Percentiles rank a stretch among this genome's conserved stretches.
phyloP scores from a whole-genome alignment of 2,113 vertebrate species.

The Scartelaos histophorus region DNA sequence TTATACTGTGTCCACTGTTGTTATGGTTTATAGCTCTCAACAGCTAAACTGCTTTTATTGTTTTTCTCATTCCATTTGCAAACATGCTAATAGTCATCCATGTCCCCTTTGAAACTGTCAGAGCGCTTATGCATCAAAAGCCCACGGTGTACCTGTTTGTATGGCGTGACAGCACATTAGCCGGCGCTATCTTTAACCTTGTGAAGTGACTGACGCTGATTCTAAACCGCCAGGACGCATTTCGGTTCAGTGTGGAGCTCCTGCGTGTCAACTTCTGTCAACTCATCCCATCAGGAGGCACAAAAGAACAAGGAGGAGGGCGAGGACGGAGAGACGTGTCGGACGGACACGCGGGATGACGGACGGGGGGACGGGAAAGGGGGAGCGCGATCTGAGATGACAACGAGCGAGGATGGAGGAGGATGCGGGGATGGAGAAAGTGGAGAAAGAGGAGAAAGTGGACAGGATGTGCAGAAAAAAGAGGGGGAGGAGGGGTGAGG shows the following conservation, averaged over 20 bases:
- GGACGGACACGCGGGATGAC: slow-evolving; percentile 2
- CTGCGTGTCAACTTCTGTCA: slow-evolving; percentile 62
- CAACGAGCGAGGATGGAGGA: slow-evolving; percentile 8
- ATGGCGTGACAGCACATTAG: slow-evolving; percentile 68
- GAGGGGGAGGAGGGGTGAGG: not conserved
- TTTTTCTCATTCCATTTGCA: not conserved
- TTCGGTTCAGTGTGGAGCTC: slow-evolving; percentile 56
- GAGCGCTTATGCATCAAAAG: slow-evolving; percentile 6
- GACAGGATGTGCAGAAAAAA: slow-evolving; percentile 21
- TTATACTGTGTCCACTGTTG: not conserved
- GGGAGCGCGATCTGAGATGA: slow-evolving; percentile 24
- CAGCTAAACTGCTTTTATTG: not conserved
- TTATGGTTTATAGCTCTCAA: not conserved
- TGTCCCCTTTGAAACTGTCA: slow-evolving; percentile 1
- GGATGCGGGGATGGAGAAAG: not conserved
- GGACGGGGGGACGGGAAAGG: slow-evolving; percentile 15
- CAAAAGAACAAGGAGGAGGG: slow-evolving; percentile 47
- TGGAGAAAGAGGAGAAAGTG: slow-evolving; percentile 15
- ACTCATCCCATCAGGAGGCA: slow-evolving; percentile 49
- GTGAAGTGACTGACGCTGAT: slow-evolving; percentile 68
- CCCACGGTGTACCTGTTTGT: slow-evolving; percentile 33
- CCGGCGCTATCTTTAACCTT: slow-evolving; percentile 70
- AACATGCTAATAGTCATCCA: not conserved
- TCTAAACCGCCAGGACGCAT: slow-evolving; percentile 69
- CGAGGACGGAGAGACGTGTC: slow-evolving; percentile 33